phyloP scores from a whole-genome alignment of 2,888 invertebrate species.

The Mimachlamys varia region DNA sequence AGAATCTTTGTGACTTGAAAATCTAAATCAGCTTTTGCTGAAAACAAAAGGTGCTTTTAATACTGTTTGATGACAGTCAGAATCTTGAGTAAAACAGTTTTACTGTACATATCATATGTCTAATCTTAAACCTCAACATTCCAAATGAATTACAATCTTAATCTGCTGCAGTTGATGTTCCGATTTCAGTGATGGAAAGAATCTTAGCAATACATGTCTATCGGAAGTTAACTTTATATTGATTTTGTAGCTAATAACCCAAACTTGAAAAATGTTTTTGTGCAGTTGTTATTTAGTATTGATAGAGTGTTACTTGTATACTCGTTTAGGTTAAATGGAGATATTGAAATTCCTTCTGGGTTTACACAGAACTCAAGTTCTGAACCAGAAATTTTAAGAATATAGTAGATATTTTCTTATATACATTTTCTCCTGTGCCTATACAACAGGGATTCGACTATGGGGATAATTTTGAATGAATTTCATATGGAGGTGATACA shows the following conservation, averaged over 20 bases:
- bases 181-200: background rate
- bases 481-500: too few relatives aligned
- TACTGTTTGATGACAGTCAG: background rate
- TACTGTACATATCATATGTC: background rate
- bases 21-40: background rate
- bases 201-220: background rate
- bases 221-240: background rate
- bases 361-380: too few relatives aligned
- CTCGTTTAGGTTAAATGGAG: too few relatives aligned
- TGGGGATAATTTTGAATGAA: too few relatives aligned
- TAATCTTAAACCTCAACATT: background rate
- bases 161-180: background rate
- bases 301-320: too few relatives aligned
- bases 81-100: background rate
- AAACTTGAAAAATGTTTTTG: background rate
- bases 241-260: background rate
- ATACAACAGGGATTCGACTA: too few relatives aligned
- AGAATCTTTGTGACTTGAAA: background rate
- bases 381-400: too few relatives aligned
- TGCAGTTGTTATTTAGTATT: background rate
- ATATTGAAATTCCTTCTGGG: too few relatives aligned
- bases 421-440: too few relatives aligned
- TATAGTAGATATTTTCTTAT: too few relatives aligned
- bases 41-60: background rate
- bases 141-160: background rate